These are phyloP conservation scores for Trichosurus vulpecula DNA, from an alignment of 2,797 vertebrate genomes.

Conservation along the genomic window DNA sequence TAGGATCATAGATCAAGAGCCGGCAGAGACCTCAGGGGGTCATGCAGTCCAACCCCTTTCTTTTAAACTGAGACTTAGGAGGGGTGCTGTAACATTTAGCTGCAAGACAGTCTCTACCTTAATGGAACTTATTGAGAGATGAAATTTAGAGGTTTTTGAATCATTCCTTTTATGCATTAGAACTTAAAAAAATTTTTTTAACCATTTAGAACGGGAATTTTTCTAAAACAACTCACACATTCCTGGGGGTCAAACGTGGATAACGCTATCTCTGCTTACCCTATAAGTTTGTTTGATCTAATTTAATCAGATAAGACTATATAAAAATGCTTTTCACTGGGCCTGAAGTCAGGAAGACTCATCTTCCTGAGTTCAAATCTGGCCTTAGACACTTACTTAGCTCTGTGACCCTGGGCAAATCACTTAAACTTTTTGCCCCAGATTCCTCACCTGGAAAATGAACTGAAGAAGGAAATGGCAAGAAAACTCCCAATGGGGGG, in stretches of 20 bases:
- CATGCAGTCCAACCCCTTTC: accelerated
- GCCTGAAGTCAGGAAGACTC: no score
- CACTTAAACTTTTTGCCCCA: background rate
- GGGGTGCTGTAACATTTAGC: background rate
- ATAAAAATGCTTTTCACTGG: background rate
- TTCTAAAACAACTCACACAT: background rate
- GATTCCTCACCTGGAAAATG: background rate
- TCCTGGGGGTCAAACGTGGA: background rate
- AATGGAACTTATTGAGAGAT: background rate
- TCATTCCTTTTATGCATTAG: background rate
- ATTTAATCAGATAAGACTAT: background rate
- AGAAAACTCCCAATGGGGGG: background rate
- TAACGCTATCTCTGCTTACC: background rate
- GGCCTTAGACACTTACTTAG: background rate
- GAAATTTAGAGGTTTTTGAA: background rate
- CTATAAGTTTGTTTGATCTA: background rate
- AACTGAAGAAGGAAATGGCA: background rate
- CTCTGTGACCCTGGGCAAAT: background rate
- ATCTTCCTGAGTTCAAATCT: background rate
- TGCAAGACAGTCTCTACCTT: background rate
- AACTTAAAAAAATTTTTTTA: background rate
- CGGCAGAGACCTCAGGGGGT: background rate
- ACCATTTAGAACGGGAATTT: background rate
- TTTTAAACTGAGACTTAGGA: background rate
- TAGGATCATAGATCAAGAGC: background rate